These are phyloP conservation scores for Drosophila parthenogenetica DNA, from an alignment of 2,888 invertebrate genomes.

Conservation along the genomic window DNA sequence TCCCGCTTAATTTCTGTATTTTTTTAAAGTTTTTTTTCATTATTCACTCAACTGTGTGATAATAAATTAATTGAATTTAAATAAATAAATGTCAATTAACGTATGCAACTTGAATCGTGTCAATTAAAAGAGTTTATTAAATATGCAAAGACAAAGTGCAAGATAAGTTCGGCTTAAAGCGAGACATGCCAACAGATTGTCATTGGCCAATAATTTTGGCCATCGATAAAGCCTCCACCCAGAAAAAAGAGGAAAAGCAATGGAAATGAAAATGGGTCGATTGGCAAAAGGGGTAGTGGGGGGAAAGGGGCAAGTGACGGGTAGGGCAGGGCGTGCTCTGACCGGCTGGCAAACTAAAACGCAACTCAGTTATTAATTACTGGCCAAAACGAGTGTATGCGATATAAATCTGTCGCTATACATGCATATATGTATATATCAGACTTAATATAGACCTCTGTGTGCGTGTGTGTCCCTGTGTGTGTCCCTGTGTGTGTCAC, in stretches of 20 bases:
- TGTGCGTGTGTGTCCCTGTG: constrained; percentile 15
- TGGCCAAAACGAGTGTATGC: constrained; percentile 31
- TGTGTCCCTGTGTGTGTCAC: constrained; percentile 10
- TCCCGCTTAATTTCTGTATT: background rate
- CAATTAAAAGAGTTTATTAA: constrained; percentile 13
- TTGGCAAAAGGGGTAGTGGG: too few species aligned
- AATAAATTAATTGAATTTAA: constrained; percentile 6
- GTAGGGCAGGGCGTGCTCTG: background rate
- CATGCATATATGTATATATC: constrained; percentile 34
- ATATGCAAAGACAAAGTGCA: constrained; percentile 16
- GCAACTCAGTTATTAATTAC: constrained; percentile 57
- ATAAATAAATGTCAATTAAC: constrained; percentile 16
- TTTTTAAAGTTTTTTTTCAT: background rate
- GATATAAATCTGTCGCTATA: constrained; percentile 36
- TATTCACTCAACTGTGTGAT: background rate
- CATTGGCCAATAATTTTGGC: constrained; percentile 11
- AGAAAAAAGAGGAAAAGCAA: too few species aligned
- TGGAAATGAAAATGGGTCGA: background rate
- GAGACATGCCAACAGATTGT: constrained; percentile 17
- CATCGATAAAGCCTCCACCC: constrained; percentile 1
- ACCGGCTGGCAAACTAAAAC: constrained; percentile 34
- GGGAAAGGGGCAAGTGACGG: background rate
- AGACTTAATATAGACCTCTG: constrained; percentile 45
- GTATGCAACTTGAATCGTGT: constrained; percentile 10
- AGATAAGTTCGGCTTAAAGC: background rate